Evolutionary conservation across 2,888 invertebrate genomes (phyloP).

Genomic region (Siphlonurus alternatus): DNA sequence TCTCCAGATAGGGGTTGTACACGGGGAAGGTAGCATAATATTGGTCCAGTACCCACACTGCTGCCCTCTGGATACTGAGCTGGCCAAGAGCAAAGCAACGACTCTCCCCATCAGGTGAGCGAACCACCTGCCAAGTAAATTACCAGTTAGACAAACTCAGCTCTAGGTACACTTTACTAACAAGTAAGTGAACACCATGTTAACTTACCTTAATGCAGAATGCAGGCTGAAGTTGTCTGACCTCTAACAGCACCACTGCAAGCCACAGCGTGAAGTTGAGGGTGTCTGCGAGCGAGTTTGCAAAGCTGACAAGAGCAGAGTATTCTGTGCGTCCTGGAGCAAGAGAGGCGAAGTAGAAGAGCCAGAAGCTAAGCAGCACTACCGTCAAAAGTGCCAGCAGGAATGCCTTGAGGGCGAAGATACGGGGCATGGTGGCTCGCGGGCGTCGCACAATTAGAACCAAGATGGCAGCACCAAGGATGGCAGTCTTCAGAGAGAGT

Average conservation of each 20-base stretch:
- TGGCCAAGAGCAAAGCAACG: slow-evolving; percentile 76
- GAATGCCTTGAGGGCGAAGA: slow-evolving; percentile 78
- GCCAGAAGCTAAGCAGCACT: slow-evolving; percentile 92
- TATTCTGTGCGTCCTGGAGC: slow-evolving; percentile 55
- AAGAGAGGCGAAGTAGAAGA: slow-evolving; percentile 86
- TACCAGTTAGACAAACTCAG: neutral
- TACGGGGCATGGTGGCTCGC: slow-evolving; percentile 75
- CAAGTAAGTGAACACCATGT: neutral
- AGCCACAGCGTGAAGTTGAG: slow-evolving; percentile 88
- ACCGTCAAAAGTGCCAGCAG: slow-evolving; percentile 78
- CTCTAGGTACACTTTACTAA: neutral
- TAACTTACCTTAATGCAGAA: slow-evolving; percentile 57
- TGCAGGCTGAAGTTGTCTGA: slow-evolving; percentile 77
- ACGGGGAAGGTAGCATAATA: slow-evolving; percentile 94
- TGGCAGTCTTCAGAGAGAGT: slow-evolving; percentile 75
- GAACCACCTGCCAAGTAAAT: slow-evolving; percentile 38
- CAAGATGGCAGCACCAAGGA: slow-evolving; percentile 82
- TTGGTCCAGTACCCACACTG: slow-evolving; percentile 83
- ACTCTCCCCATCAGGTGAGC: slow-evolving; percentile 92
- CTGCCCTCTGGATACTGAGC: slow-evolving; percentile 86
- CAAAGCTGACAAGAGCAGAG: slow-evolving; percentile 78
- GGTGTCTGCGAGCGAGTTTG: slow-evolving; percentile 84
- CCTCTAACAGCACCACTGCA: slow-evolving; percentile 82
- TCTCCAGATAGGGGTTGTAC: slow-evolving; percentile 91
- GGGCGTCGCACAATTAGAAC: slow-evolving; percentile 76